Evolutionary conservation across 2,113 vertebrate species (phyloP), one percentile per base, ranked within the genome.

Genomic region (Platysteira castanea): DNA sequence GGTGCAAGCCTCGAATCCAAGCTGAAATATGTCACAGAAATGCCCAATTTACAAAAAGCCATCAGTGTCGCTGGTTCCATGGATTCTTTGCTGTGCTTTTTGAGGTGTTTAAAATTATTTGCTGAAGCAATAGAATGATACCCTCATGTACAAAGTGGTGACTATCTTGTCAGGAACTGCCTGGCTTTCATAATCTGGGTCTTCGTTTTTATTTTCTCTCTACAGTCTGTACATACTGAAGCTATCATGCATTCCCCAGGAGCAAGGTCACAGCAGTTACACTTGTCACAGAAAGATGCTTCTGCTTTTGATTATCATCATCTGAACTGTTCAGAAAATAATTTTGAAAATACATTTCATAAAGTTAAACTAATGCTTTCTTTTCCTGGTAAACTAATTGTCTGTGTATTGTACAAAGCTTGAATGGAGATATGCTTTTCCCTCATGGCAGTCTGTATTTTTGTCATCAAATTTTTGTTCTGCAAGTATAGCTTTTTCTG

Each of bases 391-490:
- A 47, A 90, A 74, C 28, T 26, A 69, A 92, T 90, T 88, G 61
- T 74, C 52, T 76, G 21, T 52, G 39, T 65, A 15, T 60, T 71
- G 37, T 93, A 53, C 63, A 37, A 76, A 73, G 61, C 67, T 82
- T 53, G 63, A 69, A 60, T 28, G 54, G 59, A 33, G 71, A 79
- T 83, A 23, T 27, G 27, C 42, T 46, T 60, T 73, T 89, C 41
- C 28, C 21, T 57, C 50, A 69, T 90, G 75, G 47, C 64, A 77
- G 24, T 73, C 28, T 74, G 50, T 83, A 33, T 80, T 92, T 94
- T 81, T 97, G 83, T 96, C 67, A 83, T 85, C 75, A 28, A 6
- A n/a, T 92, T 65, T 77, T 65, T 77, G 63, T 93, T 93, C 92
- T 88, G 77, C 63, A 90, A 80, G 49, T 57, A 7, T 20, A 47